Conservation (phyloP, 2,113 vertebrate species). For the Aphelocoma coerulescens region DNA sequence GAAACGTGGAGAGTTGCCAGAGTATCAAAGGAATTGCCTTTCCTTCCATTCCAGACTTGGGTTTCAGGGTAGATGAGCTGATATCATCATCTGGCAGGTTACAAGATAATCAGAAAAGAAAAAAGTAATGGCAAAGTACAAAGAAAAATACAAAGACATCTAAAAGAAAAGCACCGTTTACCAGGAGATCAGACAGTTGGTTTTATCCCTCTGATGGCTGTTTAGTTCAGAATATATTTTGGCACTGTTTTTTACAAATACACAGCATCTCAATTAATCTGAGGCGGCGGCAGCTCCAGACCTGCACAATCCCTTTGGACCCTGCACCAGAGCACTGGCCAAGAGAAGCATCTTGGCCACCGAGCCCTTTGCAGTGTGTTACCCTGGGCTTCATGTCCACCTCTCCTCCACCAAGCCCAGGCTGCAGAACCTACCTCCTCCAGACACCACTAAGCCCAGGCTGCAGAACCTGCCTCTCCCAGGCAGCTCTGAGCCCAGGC, state of each 20-base stretch:
- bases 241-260: not conserved
- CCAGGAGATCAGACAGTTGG: not conserved
- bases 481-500: too few relatives aligned
- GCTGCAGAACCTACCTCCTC: not conserved
- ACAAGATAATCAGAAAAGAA: not conserved
- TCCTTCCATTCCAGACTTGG: not conserved
- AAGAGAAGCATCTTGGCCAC: not conserved
- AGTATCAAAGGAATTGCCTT: not conserved
- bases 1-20: not conserved
- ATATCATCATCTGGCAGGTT: not conserved
- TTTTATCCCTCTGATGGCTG: not conserved
- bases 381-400: not conserved
- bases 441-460: accelerated
- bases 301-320: not conserved
- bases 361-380: accelerated
- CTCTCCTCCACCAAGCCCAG: not conserved
- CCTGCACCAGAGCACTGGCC: not conserved
- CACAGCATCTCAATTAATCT: not conserved
- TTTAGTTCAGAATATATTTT: not conserved
- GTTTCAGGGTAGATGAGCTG: not conserved
- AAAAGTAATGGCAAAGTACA: not conserved
- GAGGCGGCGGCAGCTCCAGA: not conserved
- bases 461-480: not conserved
- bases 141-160: not conserved
- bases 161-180: not conserved